These are phyloP conservation scores for Hydroisotoma schaefferi DNA, from an alignment of 2,888 invertebrate genomes.

Conservation along the genomic window DNA sequence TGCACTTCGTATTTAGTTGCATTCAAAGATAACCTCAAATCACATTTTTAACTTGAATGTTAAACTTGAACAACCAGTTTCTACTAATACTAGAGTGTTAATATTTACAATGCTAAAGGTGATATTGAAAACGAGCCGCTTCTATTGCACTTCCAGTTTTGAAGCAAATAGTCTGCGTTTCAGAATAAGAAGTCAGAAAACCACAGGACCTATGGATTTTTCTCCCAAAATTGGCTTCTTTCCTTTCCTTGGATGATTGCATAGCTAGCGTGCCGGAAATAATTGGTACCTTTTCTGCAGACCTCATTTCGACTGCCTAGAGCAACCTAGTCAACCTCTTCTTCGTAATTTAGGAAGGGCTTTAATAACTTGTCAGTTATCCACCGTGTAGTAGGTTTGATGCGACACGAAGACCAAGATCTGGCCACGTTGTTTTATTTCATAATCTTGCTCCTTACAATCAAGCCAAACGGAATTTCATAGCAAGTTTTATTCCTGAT, in stretches of 20 bases:
- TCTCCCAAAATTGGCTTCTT: constrained; percentile 29
- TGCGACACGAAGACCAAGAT: constrained; percentile 10
- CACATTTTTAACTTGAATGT: too few relatives aligned
- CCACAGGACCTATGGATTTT: constrained; percentile 24
- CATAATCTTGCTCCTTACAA: neutral
- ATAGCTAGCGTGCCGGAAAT: constrained; percentile 46
- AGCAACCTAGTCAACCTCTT: constrained; percentile 1
- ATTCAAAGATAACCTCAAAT: too few relatives aligned
- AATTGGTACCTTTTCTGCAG: constrained; percentile 34
- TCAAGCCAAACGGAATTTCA: neutral
- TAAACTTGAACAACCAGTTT: too few relatives aligned
- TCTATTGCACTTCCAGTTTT: too few relatives aligned
- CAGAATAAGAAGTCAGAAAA: too few relatives aligned
- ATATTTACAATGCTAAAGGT: too few relatives aligned
- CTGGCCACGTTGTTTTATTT: too few relatives aligned
- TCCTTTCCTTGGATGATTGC: constrained; percentile 44
- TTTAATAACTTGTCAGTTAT: neutral
- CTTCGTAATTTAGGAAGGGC: too few relatives aligned
- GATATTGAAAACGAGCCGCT: too few relatives aligned
- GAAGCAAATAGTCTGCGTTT: too few relatives aligned
- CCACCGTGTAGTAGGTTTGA: constrained; percentile 1
- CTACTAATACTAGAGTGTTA: too few relatives aligned
- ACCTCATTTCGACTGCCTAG: constrained; percentile 35
- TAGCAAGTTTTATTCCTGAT: neutral
- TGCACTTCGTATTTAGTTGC: too few relatives aligned